phyloP scores from a whole-genome alignment of 2,888 invertebrate genomes.

The Halictus ligatus region DNA sequence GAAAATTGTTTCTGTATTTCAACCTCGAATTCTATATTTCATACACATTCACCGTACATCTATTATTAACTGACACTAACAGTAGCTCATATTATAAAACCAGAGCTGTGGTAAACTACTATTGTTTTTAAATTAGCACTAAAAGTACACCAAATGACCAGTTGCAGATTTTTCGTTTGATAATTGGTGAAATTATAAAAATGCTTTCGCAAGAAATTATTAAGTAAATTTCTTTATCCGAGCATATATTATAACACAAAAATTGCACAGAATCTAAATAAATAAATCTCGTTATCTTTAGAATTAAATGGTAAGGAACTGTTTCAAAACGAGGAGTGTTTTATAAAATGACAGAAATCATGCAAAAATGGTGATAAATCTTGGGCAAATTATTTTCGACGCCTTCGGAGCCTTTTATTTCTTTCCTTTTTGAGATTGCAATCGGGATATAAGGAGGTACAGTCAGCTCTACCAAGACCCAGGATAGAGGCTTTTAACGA shows the following conservation, averaged over 20 bases:
- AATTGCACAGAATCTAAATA: neutral
- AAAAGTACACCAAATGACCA: neutral
- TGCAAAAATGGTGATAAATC: neutral
- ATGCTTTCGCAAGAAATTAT: neutral
- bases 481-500: conserved; percentile 89
- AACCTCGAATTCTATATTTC: neutral
- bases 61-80: neutral
- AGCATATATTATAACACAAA: neutral
- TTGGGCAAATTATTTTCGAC: conserved; percentile 50
- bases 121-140: neutral
- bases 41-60: neutral
- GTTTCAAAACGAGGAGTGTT: too few species aligned
- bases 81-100: neutral
- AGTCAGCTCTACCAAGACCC: conserved; percentile 89
- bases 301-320: neutral
- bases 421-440: conserved; percentile 85
- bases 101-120: neutral
- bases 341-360: neutral
- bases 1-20: neutral
- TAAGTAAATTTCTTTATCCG: neutral
- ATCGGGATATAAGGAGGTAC: conserved; percentile 86
- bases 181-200: neutral
- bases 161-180: neutral
- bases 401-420: conserved; percentile 80
- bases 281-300: neutral